Evolutionary conservation across 2,113 vertebrate species (phyloP), one percentile per base, ranked within the genome.

Genomic region (Diphyllodes magnificus): DNA sequence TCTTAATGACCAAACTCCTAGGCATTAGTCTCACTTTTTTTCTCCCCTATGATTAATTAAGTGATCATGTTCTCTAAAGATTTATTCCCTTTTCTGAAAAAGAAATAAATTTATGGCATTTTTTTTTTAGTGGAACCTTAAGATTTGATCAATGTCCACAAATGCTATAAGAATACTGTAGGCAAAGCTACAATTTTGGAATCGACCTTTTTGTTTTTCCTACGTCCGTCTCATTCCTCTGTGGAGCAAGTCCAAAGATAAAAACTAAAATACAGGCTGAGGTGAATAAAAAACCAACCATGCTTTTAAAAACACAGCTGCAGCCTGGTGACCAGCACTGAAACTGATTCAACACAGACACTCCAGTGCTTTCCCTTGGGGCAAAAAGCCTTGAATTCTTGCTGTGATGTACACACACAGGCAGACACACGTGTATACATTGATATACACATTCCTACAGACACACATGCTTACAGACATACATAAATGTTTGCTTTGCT

Each of bases 71-170:
- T 78, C 93, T 97, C 93, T 94, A 96, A 97, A 98, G 95, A 97
- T 97, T 97, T 96, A 92, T 97, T 97, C 95, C 63, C 57, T 96
- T 94, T 97, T 94, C 84, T 86, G 44, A 68, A 96, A 96, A 82
- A 93, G 28, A 86, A 88, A 77, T 39, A 96, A 90, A 71, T 56
- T 44, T 82, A 92, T 95, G 79, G 28, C 73, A 89, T 96, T 69
- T 97, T 96, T 69, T 97, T 97, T 97, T 80, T 33, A 97, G 96
- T 97, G 83, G 96, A 97, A 97, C 72, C 89, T 77, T 95, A 93
- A 94, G 82, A 91, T 96, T 93, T 97, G 92, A 97, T 97, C 88
- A 92, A 96, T 97, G 92, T 92, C 50, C 50, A 73, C 88, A 86
- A 97, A 88, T 65, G 57, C 27, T 88, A 28, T 63, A 91, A 82